A percentile compares a stretch with the other conserved stretches of the same genome.
phyloP scores from a whole-genome alignment of 2,113 vertebrate genomes.

The Silurus meridionalis region DNA sequence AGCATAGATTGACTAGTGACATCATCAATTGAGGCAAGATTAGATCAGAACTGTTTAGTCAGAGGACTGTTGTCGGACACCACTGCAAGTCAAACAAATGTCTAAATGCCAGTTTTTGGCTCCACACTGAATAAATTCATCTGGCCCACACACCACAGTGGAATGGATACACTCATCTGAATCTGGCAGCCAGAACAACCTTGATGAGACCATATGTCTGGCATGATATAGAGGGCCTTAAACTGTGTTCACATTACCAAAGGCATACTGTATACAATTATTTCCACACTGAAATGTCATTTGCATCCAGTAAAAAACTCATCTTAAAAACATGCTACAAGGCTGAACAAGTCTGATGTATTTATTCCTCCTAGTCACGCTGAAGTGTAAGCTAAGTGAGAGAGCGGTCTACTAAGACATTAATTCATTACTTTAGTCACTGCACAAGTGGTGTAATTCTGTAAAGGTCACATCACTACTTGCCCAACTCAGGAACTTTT shows the following conservation, averaged over 20 bases:
- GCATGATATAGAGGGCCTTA: background rate
- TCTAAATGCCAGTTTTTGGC: background rate
- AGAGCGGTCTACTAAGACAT: background rate
- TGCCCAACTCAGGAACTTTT: background rate
- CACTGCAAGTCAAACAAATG: constrained; percentile 7
- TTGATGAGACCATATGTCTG: constrained; percentile 25
- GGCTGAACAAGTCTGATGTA: background rate
- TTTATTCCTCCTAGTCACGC: background rate
- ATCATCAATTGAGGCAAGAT: background rate
- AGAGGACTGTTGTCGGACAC: background rate
- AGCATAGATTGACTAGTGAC: background rate
- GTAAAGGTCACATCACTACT: background rate
- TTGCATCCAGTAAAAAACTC: background rate
- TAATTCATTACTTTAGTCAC: background rate
- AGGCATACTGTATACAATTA: background rate
- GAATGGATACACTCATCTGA: constrained; percentile 7
- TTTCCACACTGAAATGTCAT: background rate
- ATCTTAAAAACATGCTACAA: background rate
- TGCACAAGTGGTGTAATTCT: background rate
- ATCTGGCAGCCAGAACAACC: constrained; percentile 18
- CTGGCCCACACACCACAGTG: constrained; percentile 2
- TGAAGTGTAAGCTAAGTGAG: background rate
- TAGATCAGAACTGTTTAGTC: background rate
- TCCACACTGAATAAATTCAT: too few relatives aligned
- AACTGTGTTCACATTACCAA: background rate